Evolutionary conservation across 2,888 invertebrate species (phyloP), one percentile per base, ranked within the genome.

Genomic region (Drosophila borborema): DNA sequence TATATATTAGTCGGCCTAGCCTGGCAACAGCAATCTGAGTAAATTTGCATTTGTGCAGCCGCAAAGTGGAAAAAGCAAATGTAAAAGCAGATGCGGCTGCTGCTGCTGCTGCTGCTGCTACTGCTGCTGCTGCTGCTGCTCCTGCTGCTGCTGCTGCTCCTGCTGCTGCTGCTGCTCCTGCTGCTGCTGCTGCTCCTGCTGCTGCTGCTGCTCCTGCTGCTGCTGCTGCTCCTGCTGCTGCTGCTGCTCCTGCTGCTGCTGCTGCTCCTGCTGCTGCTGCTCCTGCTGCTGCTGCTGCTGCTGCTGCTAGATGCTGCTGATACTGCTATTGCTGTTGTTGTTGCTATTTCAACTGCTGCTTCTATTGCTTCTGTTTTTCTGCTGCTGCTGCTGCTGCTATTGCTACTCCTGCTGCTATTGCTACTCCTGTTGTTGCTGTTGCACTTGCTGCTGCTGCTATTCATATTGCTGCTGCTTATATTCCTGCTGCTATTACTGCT

Each of bases 11-110:
- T 7, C 59, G 41, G 28, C 69, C 67, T 72, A 69, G 86, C 82
- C 70, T 86, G 83, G 86, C 88, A 86, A 86, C 86, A 86, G 75
- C 53, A 74, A 76, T 70, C 77, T 70, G 60, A 72, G 76, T 60
- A 74, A 77, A 81, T 81, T 81, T 81, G 72, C 78, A 81, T 81
- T 75, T 72, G 65, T 53, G 70, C 68, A 68, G 74, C 75, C 70
- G 75, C 78, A 73, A 72, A 77, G 77, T 76, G 73, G 49, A 79
- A 72, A 70, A 77, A 67, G 77, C 54, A 78, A 78, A 72, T 76
- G 76, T 56, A 70, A 62, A 58, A 48, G 74, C 20, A 41, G 65
- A 54, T 51, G 59, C 54, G 38, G 51, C 51, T 59, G 64, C 72
- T 61, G 55, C 43, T 31, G 51, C 51, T 59, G 59, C 54, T 31